These are phyloP conservation scores for Neotoxoptera formosana DNA, from an alignment of 1,140 invertebrate species.

Conservation along the genomic window DNA sequence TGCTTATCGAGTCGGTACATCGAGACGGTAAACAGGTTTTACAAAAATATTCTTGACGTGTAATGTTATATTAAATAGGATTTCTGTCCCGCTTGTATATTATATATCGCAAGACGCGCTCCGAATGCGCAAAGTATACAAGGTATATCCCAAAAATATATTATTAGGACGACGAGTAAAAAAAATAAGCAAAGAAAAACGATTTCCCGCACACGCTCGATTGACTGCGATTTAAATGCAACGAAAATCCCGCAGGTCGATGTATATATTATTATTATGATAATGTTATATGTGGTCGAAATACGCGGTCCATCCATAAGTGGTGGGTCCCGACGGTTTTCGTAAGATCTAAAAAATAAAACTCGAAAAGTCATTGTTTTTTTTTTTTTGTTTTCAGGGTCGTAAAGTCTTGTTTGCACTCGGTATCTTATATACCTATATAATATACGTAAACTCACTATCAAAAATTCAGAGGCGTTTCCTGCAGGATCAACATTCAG, in stretches of 20 bases:
- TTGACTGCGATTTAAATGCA: slow-evolving; percentile 21
- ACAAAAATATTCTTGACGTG: background rate
- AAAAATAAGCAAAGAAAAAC: background rate
- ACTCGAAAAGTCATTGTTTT: no score
- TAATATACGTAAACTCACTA: no score
- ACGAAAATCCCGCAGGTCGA: background rate
- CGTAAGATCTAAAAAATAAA: no score
- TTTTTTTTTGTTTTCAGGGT: no score
- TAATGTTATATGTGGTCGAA: no score
- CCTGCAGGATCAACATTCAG: no score
- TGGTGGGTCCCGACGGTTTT: no score
- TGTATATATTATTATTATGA: no score
- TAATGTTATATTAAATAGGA: background rate
- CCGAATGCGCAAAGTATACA: background rate
- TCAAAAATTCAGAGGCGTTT: no score
- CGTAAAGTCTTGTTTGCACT: no score
- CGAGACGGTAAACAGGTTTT: background rate
- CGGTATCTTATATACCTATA: background rate
- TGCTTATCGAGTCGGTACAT: background rate
- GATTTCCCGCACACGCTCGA: background rate
- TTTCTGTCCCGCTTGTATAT: background rate
- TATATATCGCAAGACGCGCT: no score
- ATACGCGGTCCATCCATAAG: background rate
- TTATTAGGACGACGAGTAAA: background rate
- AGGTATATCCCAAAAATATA: background rate